Conservation (phyloP, 2,113 vertebrate species). For the Notiomystis cincta region DNA sequence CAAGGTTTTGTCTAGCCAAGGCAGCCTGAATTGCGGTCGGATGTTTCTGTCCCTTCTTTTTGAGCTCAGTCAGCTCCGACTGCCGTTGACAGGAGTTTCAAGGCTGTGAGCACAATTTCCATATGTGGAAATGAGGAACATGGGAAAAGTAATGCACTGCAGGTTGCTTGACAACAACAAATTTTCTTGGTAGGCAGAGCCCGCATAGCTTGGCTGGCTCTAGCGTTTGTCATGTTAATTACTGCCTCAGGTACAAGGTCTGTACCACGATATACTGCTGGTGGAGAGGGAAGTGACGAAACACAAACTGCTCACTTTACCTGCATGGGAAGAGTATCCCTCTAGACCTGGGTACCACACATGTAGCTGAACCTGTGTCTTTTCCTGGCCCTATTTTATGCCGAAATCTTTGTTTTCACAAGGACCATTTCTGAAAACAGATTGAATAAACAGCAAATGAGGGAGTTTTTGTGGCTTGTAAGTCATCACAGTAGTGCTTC, state of each 20-base stretch:
- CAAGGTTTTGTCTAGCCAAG: neutral
- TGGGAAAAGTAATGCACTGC: neutral
- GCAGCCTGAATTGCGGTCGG: rapidly evolving
- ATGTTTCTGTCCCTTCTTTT: neutral
- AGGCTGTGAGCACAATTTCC: neutral
- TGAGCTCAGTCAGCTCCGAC: neutral
- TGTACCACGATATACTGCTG: too few relatives aligned
- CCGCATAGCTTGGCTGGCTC: neutral
- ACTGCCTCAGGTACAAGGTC: neutral
- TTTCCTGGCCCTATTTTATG: neutral
- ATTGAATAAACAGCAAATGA: neutral
- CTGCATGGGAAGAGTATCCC: neutral
- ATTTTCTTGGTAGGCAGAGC: neutral
- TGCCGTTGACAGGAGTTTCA: neutral
- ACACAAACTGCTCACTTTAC: neutral
- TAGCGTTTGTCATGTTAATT: neutral
- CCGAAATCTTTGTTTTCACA: neutral
- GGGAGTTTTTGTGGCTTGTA: neutral
- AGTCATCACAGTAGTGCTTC: neutral
- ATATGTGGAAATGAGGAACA: neutral
- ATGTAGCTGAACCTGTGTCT: rapidly evolving
- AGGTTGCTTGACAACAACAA: neutral
- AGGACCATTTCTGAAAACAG: neutral
- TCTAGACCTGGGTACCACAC: neutral
- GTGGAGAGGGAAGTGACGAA: neutral